phyloP scores from a whole-genome alignment of 2,113 vertebrate species.

The Alligator sinensis region DNA sequence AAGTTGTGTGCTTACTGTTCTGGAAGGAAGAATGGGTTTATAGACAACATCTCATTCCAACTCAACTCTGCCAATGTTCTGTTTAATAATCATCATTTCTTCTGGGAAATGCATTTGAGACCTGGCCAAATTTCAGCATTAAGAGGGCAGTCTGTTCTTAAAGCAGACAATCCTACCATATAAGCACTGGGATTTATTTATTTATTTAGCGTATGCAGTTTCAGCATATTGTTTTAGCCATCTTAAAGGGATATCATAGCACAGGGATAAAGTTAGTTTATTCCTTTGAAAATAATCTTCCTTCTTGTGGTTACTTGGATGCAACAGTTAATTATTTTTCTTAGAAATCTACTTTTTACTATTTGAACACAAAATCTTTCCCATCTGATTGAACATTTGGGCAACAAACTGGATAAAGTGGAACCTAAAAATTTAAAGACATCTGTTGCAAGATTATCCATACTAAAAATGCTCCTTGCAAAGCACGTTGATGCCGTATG shows the following conservation, averaged over 20 bases:
- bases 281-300: conserved; percentile 58
- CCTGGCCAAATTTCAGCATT: background rate
- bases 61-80: background rate
- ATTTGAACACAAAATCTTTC: conserved; percentile 64
- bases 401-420: conserved; percentile 47
- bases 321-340: conserved; percentile 69
- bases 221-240: conserved; percentile 54
- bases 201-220: conserved; percentile 37
- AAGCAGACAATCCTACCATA: conserved; percentile 1
- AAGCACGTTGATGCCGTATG: no score
- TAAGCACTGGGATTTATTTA: background rate
- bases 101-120: conserved; percentile 45
- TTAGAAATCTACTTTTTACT: conserved; percentile 64
- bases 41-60: background rate
- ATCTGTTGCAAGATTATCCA: background rate
- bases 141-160: background rate
- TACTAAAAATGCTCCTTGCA: background rate
- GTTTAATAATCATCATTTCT: background rate
- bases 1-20: background rate
- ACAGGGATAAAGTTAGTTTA: conserved; percentile 25
- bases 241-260: background rate
- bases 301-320: conserved; percentile 51
- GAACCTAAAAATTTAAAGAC: background rate
- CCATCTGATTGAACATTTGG: conserved; percentile 50
- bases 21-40: background rate